Percentiles rank a stretch among this genome's conserved stretches.
phyloP scores from a whole-genome alignment of 92 coral and sea anemone species.

The Porites lobata region DNA sequence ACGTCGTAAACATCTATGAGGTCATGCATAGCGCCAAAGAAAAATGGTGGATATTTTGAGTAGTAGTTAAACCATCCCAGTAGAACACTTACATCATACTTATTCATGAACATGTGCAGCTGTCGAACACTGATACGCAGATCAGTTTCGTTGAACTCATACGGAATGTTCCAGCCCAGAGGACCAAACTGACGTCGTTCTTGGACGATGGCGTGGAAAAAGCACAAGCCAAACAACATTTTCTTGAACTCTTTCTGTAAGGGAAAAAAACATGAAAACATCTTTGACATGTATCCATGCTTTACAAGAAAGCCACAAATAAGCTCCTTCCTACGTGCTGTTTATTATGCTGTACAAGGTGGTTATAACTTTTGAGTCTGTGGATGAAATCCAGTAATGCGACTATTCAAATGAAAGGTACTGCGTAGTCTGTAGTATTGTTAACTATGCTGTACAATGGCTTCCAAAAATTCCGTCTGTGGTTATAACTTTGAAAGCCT shows the following conservation, averaged over 20 bases:
- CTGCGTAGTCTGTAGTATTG: too few relatives aligned
- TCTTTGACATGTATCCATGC: neutral
- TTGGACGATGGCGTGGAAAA: constrained; percentile 98
- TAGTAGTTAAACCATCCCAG: neutral
- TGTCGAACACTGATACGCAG: constrained; percentile 94
- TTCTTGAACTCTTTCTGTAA: constrained; percentile 91
- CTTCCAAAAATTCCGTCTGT: too few relatives aligned
- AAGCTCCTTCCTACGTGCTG: too few relatives aligned
- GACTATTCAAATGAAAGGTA: too few relatives aligned
- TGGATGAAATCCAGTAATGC: too few relatives aligned
- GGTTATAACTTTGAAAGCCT: too few relatives aligned
- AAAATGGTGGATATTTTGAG: neutral
- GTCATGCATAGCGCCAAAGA: neutral
- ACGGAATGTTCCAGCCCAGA: constrained; percentile 98
- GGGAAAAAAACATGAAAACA: neutral
- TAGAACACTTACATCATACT: constrained; percentile 84
- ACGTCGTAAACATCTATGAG: too few relatives aligned
- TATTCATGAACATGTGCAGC: constrained; percentile 95
- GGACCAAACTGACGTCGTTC: constrained; percentile 98
- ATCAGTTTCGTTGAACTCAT: constrained; percentile 99
- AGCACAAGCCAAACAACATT: constrained; percentile 91
- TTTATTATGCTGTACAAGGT: too few relatives aligned
- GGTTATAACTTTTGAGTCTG: too few relatives aligned
- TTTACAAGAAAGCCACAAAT: too few relatives aligned
- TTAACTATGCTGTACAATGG: too few relatives aligned